A percentile compares a stretch with the other conserved stretches of the same genome.
phyloP scores from a whole-genome alignment of 2,797 vertebrate genomes.

The Danio aesculapii region DNA sequence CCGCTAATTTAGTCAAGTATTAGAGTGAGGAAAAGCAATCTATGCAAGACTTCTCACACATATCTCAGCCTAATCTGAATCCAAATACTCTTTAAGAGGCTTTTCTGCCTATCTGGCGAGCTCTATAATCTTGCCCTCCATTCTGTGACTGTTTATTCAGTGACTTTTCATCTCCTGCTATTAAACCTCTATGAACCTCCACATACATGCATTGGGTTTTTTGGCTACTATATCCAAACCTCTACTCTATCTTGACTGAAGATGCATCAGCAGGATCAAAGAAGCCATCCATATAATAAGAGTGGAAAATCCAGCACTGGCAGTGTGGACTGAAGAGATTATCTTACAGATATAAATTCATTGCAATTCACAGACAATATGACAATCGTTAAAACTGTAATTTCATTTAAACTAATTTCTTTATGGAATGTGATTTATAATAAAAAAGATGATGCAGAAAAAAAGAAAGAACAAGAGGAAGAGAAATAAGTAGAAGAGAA shows the following conservation, averaged over 20 bases:
- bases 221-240: not conserved
- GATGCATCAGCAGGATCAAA: not conserved
- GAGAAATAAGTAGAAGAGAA: too few species aligned
- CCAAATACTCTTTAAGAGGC: slow-evolving; percentile 45
- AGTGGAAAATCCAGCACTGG: too few species aligned
- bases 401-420: too few species aligned
- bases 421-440: too few species aligned
- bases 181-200: not conserved
- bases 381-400: too few species aligned
- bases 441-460: too few species aligned
- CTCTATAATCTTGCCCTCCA: slow-evolving; percentile 41
- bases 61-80: slow-evolving; percentile 33
- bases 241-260: not conserved
- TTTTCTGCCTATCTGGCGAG: slow-evolving; percentile 30
- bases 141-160: slow-evolving; percentile 14
- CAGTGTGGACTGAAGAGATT: too few species aligned
- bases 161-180: not conserved
- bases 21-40: slow-evolving; percentile 12
- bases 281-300: too few species aligned
- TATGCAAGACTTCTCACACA: slow-evolving; percentile 19
- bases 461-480: too few species aligned
- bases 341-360: too few species aligned
- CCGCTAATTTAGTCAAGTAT: slow-evolving; percentile 1
- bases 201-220: not conserved
- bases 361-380: too few species aligned